A percentile compares a stretch with the other conserved stretches of the same genome.
Conservation (phyloP, 2,113 vertebrate species). For the Petrocephalus zakoni region DNA sequence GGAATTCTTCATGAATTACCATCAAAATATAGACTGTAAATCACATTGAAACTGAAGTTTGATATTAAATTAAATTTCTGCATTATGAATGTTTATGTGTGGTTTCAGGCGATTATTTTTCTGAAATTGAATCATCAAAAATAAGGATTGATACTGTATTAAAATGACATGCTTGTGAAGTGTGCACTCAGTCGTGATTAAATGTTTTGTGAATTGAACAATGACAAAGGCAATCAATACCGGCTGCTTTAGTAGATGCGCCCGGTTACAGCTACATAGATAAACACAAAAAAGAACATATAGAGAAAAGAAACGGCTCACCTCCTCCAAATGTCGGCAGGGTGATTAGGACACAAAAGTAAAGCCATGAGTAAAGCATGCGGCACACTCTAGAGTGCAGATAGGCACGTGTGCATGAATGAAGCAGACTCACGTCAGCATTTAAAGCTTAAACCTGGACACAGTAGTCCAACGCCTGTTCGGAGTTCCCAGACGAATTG, state of each 20-base stretch:
- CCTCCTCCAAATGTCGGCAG: neutral
- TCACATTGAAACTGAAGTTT: neutral
- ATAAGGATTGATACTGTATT: neutral
- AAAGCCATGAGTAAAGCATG: neutral
- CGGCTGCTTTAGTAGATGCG: neutral
- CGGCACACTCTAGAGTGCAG: neutral
- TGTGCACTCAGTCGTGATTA: neutral
- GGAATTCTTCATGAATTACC: neutral
- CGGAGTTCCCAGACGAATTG: neutral
- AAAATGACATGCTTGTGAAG: neutral
- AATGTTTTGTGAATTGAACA: neutral
- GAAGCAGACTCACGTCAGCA: neutral
- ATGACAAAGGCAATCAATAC: neutral
- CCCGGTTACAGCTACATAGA: neutral
- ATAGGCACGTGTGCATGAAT: neutral
- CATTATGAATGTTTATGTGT: neutral
- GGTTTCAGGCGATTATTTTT: neutral
- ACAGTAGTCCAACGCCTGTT: neutral
- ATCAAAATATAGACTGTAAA: constrained; percentile 7
- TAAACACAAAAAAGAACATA: neutral
- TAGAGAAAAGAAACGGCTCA: neutral
- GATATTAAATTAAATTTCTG: neutral
- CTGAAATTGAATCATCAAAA: neutral
- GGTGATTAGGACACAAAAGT: neutral
- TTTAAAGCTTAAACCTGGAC: neutral